Evolutionary conservation across 2,113 vertebrate species (phyloP).

Genomic region (Malaclemys terrapin): DNA sequence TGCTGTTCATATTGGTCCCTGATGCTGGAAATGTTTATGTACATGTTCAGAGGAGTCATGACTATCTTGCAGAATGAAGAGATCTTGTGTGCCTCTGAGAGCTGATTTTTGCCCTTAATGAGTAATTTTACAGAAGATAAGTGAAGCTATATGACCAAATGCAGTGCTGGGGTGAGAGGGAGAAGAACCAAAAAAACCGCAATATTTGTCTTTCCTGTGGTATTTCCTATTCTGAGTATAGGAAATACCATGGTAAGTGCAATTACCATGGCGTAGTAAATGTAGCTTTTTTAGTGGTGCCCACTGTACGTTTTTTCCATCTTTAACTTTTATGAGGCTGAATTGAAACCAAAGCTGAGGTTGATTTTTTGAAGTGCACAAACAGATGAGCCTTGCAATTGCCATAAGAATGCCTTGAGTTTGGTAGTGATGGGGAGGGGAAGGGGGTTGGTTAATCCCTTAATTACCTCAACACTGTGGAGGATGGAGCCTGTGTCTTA

Average conservation of each 20-base stretch:
- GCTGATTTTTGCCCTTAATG: background rate
- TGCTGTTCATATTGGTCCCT: fast-evolving
- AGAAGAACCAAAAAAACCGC: background rate
- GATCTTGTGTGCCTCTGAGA: conserved; percentile 7
- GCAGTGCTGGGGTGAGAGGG: background rate
- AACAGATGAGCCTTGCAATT: background rate
- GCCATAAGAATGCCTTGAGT: background rate
- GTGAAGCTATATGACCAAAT: background rate
- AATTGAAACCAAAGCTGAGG: conserved; percentile 22
- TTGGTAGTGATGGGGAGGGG: background rate
- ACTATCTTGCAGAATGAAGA: background rate
- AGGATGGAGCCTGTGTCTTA: background rate
- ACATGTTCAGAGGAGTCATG: background rate
- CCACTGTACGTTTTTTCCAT: background rate
- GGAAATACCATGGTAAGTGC: conserved; percentile 46
- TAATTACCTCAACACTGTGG: background rate
- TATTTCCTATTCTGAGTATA: conserved; percentile 44
- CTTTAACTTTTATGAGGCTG: conserved; percentile 19
- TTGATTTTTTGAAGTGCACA: fast-evolving
- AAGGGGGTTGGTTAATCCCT: background rate
- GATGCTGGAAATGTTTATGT: background rate
- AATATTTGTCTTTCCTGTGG: background rate
- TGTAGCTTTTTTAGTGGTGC: background rate
- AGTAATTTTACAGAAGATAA: background rate
- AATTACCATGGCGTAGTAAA: conserved; percentile 50